Evolutionary conservation across 1,140 invertebrate species (phyloP).

Genomic region (Lepidurus arcticus): DNA sequence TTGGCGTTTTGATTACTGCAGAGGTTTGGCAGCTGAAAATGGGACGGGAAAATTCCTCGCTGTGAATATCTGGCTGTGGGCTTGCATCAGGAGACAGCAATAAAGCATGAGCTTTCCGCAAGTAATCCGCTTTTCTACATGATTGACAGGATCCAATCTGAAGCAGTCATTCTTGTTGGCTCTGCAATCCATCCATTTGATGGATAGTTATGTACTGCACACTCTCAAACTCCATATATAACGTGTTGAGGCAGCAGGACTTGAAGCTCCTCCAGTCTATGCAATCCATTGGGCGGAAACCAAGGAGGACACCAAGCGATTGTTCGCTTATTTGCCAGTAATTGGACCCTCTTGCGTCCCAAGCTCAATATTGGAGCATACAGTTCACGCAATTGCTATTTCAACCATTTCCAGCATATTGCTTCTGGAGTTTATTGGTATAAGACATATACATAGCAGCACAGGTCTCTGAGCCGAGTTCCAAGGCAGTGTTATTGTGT

Average conservation of each 20-base stretch:
- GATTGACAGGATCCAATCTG: slow-evolving; percentile 21
- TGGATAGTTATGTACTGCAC: slow-evolving; percentile 14
- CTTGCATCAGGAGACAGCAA: neutral
- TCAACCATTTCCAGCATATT: too few relatives aligned
- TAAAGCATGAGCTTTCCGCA: slow-evolving; percentile 18
- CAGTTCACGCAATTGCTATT: too few relatives aligned
- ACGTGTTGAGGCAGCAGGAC: neutral
- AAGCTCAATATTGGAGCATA: too few relatives aligned
- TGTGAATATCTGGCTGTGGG: neutral
- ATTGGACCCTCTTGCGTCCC: too few relatives aligned
- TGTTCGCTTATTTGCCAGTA: too few relatives aligned
- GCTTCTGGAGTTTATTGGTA: too few relatives aligned
- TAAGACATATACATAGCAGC: too few relatives aligned
- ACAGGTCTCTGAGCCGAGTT: too few relatives aligned
- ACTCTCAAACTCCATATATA: slow-evolving; percentile 9
- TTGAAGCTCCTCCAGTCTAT: neutral
- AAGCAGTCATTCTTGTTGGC: slow-evolving; percentile 18
- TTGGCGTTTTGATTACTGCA: neutral
- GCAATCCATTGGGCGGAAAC: too few relatives aligned
- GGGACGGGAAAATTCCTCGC: neutral
- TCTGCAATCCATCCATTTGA: neutral
- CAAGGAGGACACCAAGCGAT: too few relatives aligned
- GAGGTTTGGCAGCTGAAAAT: neutral
- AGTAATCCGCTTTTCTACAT: slow-evolving; percentile 8
- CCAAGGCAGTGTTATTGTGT: neutral